Conservation (phyloP, 2,113 vertebrate species). For the Dermatemys mawii region DNA sequence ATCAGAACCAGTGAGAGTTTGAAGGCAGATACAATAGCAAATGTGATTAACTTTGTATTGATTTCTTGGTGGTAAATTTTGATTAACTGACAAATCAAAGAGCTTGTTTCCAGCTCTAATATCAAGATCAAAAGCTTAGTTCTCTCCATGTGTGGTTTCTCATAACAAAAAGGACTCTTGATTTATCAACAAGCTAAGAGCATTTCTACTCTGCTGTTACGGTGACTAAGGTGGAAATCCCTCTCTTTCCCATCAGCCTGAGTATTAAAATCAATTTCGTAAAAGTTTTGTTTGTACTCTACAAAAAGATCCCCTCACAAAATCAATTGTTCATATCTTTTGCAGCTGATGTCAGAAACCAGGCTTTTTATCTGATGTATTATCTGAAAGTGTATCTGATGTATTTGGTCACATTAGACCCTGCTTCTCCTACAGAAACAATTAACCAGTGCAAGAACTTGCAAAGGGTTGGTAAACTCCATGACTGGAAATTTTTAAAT, state of each 20-base stretch:
- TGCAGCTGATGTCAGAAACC: neutral
- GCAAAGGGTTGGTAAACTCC: neutral
- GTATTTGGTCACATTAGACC: neutral
- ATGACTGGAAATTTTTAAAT: neutral
- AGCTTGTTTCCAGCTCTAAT: neutral
- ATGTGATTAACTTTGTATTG: conserved; percentile 63
- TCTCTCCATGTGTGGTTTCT: neutral
- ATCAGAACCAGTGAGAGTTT: conserved; percentile 52
- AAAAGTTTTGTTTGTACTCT: neutral
- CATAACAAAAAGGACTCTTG: neutral
- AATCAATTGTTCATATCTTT: neutral
- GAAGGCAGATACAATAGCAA: conserved; percentile 58
- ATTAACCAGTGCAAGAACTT: rapidly evolving
- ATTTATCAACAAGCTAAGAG: neutral
- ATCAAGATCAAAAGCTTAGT: conserved; percentile 32
- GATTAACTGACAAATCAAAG: conserved; percentile 58
- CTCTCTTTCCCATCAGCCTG: neutral
- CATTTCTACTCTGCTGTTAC: neutral
- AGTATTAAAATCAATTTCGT: neutral
- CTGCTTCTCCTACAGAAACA: neutral
- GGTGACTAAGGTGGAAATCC: neutral
- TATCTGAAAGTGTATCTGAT: neutral
- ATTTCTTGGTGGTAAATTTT: conserved; percentile 56
- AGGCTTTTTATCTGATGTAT: rapidly evolving
- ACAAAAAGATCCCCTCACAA: neutral